phyloP scores from a whole-genome alignment of 2,888 invertebrate genomes.

The Malthinus flaveolus region DNA sequence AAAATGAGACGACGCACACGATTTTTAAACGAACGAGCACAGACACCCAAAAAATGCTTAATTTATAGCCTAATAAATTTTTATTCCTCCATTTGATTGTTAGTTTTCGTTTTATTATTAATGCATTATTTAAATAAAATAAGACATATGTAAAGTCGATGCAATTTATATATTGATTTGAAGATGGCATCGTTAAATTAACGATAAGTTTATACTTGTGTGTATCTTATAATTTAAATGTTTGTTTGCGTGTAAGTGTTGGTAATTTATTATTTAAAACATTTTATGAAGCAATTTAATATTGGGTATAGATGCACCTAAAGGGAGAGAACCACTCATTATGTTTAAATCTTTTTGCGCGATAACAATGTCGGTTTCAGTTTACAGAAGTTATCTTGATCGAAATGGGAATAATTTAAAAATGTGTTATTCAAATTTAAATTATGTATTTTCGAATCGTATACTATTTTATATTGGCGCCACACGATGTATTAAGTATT shows the following conservation, averaged over 20 bases:
- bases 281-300: neutral
- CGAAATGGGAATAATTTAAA: slow-evolving; percentile 12
- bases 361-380: slow-evolving; percentile 8
- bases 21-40: too few species aligned
- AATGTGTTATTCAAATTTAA: slow-evolving; percentile 12
- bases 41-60: too few species aligned
- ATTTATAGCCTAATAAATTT: too few species aligned
- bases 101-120: too few species aligned
- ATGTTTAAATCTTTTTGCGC: slow-evolving; percentile 4
- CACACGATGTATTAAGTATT: slow-evolving; percentile 23
- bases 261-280: slow-evolving; percentile 1
- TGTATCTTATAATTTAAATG: slow-evolving; percentile 1
- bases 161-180: neutral
- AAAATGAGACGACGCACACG: too few species aligned
- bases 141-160: too few species aligned
- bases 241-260: neutral
- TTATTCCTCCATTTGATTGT: too few species aligned
- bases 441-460: slow-evolving; percentile 8
- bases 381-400: slow-evolving; percentile 18
- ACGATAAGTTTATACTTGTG: neutral
- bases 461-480: slow-evolving; percentile 13
- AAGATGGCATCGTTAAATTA: slow-evolving; percentile 7
- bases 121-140: too few species aligned
- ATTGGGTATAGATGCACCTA: neutral
- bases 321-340: neutral